Evolutionary conservation across 2,888 invertebrate genomes (phyloP).

Genomic region (Brachynemurus nebulosus): DNA sequence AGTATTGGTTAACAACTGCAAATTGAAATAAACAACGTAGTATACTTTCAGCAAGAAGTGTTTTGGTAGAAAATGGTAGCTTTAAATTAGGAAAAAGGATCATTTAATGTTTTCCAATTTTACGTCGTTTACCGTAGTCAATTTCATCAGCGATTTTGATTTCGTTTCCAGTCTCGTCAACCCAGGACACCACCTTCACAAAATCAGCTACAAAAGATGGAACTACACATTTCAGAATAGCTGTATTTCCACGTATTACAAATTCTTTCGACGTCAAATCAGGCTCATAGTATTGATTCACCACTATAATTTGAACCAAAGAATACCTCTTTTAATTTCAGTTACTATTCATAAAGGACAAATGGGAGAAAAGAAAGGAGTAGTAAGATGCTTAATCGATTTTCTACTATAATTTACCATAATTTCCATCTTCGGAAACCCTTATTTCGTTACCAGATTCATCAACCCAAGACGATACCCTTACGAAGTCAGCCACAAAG

Average conservation of each 20-base stretch:
- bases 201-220: constrained; percentile 63
- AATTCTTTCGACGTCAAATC: constrained; percentile 56
- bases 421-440: neutral
- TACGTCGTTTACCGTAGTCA: constrained; percentile 40
- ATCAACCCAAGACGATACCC: constrained; percentile 55
- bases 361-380: neutral
- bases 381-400: neutral
- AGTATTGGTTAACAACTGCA: constrained; percentile 65
- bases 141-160: constrained; percentile 36
- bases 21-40: constrained; percentile 34
- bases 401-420: neutral
- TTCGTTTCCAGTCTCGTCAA: constrained; percentile 51
- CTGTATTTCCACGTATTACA: constrained; percentile 58
- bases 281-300: constrained; percentile 67
- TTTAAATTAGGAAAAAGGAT: neutral
- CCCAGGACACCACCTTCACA: constrained; percentile 54
- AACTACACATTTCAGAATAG: constrained; percentile 57
- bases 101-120: no score
- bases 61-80: no score
- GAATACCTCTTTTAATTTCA: neutral
- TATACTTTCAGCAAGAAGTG: no score
- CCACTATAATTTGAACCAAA: constrained; percentile 41
- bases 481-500: constrained; percentile 59
- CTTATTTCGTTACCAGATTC: constrained; percentile 48
- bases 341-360: no score